Evolutionary conservation across 2,797 vertebrate species (phyloP), one percentile per base, ranked within the genome.

Genomic region (Taeniopygia guttata): DNA sequence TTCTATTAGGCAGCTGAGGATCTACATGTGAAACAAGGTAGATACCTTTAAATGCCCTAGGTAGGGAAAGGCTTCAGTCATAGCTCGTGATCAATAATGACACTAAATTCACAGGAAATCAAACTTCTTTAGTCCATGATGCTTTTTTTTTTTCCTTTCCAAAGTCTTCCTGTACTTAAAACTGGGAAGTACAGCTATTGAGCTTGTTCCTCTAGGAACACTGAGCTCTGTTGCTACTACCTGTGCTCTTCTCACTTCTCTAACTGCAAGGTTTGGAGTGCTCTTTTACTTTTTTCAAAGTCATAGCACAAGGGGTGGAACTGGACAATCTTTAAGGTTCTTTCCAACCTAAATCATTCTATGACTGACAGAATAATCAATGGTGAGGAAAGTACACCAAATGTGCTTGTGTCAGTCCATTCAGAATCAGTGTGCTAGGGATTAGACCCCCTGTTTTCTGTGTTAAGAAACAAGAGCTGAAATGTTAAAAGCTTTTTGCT

Each of bases 351-450:
- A 49, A 63, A 69, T 43, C 5, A 18, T n/a, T 83, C 20, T 25
- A 25, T 29, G 27, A 26, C 1, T 89, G 43, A 63, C 70, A 76
- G 60, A 76, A 54, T 23, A 76, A 62, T 10, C 1, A 5, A 17
- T 29, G 48, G 36, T 29, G n/a, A 8, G 36, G 27, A 85, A 86
- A 8, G 6, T 5, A 13, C 21, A 73, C 43, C 34, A 80, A 40
- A 26, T 19, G 16, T 49, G 66, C n/a, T 19, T 88, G 13, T 25
- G 12, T 19, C 68, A 36, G 7, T 59, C 49, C 22, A 18, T 34
- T 83, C 73, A 66, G 60, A 80, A 76, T 49, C n/a, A 16, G 22
- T 0, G 0, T 1, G 2, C 10, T 29, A 83, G 43, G 18, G 22
- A 86, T 66, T 30, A 83, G 30, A 3, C 42, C 3, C 23, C 5